Percentiles rank a stretch among this genome's conserved stretches.
These are phyloP conservation scores for Anoplopoma fimbria DNA, from an alignment of 2,113 vertebrate genomes.

Conservation along the genomic window DNA sequence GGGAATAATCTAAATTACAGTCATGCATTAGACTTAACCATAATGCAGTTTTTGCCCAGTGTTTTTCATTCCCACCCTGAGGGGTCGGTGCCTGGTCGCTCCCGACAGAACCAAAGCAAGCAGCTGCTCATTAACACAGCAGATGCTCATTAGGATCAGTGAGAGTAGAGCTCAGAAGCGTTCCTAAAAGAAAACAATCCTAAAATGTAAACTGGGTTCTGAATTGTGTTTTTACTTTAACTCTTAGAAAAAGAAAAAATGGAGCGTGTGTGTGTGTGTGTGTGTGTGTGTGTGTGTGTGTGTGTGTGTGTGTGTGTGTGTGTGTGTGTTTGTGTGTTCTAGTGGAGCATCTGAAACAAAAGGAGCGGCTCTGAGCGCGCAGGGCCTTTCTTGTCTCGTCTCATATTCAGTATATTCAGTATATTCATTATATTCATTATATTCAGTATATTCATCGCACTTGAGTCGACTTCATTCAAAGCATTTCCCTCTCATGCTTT, in stretches of 20 bases:
- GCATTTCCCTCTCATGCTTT: background rate
- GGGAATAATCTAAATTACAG: background rate
- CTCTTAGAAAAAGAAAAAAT: background rate
- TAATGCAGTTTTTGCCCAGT: background rate
- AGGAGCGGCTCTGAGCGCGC: constrained; percentile 71
- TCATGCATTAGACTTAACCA: background rate
- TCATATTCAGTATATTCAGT: too few relatives aligned
- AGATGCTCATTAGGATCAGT: constrained; percentile 73
- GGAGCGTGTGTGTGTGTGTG: too few relatives aligned
- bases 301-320: too few relatives aligned
- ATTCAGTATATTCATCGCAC: too few relatives aligned
- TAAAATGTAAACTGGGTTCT: background rate
- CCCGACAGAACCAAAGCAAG: constrained; percentile 36
- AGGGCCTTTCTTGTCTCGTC: constrained; percentile 33
- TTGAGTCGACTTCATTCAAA: background rate
- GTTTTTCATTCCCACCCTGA: background rate
- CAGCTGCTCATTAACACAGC: constrained; percentile 80
- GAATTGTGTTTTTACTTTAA: background rate
- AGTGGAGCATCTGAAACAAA: constrained; percentile 76
- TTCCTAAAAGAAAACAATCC: constrained; percentile 15
- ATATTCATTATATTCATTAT: too few relatives aligned
- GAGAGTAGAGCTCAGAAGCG: constrained; percentile 25
- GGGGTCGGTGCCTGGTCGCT: constrained; percentile 51
- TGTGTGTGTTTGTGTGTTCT: too few relatives aligned
- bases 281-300: too few relatives aligned